Evolutionary conservation across 2,888 invertebrate species (phyloP), one percentile per base, ranked within the genome.

Genomic region (Creontiades dilutus): DNA sequence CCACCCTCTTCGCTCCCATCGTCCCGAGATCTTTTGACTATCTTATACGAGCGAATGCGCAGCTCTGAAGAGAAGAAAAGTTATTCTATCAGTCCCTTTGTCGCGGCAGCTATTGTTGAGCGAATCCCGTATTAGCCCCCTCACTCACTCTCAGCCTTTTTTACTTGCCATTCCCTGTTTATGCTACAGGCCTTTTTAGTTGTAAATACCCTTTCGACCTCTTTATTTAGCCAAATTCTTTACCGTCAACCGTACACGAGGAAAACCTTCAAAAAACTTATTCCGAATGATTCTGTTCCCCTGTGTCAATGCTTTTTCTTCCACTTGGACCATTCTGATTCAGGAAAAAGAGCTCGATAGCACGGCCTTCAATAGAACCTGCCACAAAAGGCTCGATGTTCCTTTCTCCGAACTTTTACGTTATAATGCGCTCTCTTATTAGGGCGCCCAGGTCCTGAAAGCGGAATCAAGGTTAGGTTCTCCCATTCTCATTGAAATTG

Each of bases 41-140:
- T 91, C 91, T 91, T 91, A 90, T 91, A 91, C 91, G 91, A 91
- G 90, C 90, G 91, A 91, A 91, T 91, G 91, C 91, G 90, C 89
- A 89, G 84, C 86, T 82, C 88, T 89, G 86, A 84, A 90, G 90
- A 90, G 90, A 91, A 91, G 91, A 91, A 91, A 91, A 91, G 91
- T 91, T 91, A 91, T 91, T 91, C 91, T 91, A 91, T 91, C 91
- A 91, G 90, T 85, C 81, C 89, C 89, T 90, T 91, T 91, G 90
- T 91, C 89, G 90, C 89, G 89, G 80, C 88, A 57, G 68, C 91
- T 90, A 91, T 91, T 91, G 91, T 91, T 86, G 90, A 85, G 90
- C 86, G 85, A 57, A 90, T 87, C 82, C 90, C 81, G 91, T 90
- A 90, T 90, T 90, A 90, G 90, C 91, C 80, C 68, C 86, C 57